Base-by-base conservation (phyloP, 2,113 vertebrate species). In the Corythornis cristatus region DNA sequence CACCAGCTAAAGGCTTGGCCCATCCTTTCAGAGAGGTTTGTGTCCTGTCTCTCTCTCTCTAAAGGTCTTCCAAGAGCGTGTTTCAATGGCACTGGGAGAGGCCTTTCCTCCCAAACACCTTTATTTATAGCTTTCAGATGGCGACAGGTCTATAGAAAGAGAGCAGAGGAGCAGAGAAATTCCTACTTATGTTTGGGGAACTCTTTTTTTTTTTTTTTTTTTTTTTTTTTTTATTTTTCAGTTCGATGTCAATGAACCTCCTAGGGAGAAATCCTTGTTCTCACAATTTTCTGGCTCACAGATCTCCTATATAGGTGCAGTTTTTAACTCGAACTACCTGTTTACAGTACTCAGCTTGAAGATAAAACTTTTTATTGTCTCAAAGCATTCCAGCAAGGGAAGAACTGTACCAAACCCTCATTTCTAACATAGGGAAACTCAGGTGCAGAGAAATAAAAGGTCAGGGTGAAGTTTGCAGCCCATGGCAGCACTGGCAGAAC, bases 101-200 rank as follows among this genome's bases (percentile, higher is more conserved):
- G 84, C 50, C 84, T 94, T 89, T 89, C 74, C 87, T 86, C 89
- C 80, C 82, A 51, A 78, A 88, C 5, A 3, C 83, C 62, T 85
- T 82, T 96, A 94, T 87, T 96, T 95, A 87, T 66, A 93, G 91
- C 67, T 83, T 82, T 96, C 77, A 65, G 84, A 89, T 82, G 84
- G 86, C 7, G 4, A 14, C 3, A 9, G 51, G 42, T 45, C 83
- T 75, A 28, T 9, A 70, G 80, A 67, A 40, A 62, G 68, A 37
- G 71, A 54, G 53, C 12, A 48, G 83, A 86, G 88, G 65, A 78
- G n/a, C 88, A 83, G 40, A 77, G 26, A 54, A 25, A 57, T 48
- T 90, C 74, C 81, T 80, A 8, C 74, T 53, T 51, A 16, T 22
- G 31, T 75, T 72, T 1, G 7, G 29, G 50, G 72, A 85, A 82